Evolutionary conservation across 2,797 vertebrate genomes (phyloP).

Genomic region (Syndactyla subalaris): DNA sequence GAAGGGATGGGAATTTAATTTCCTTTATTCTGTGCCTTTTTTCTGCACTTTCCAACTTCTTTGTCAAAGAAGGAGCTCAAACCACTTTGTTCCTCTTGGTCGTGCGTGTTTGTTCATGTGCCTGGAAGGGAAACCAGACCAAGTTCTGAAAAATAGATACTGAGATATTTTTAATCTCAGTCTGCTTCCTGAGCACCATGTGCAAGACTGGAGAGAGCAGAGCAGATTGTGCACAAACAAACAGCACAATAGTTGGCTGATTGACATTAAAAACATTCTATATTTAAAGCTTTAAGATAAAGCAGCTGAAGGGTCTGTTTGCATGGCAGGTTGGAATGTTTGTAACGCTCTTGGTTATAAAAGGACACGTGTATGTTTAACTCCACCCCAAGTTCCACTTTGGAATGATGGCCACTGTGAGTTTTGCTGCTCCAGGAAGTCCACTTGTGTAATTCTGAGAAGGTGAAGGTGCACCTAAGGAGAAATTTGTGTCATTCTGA

Average conservation of each 20-base stretch:
- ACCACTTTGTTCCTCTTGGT: background rate
- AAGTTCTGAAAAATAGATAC: background rate
- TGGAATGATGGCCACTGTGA: background rate
- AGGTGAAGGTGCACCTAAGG: background rate
- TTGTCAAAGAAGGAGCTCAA: background rate
- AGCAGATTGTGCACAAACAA: constrained; percentile 12
- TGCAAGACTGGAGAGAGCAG: constrained; percentile 7
- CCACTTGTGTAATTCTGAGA: background rate
- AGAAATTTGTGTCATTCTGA: background rate
- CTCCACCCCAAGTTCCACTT: background rate
- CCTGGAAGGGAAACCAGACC: background rate
- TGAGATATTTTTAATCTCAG: constrained; percentile 24
- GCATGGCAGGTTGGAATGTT: background rate
- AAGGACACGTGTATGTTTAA: rapidly evolving
- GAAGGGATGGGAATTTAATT: background rate
- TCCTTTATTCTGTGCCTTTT: background rate
- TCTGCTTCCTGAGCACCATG: background rate
- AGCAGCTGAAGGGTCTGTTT: background rate
- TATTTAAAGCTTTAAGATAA: constrained; percentile 6
- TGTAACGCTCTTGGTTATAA: background rate
- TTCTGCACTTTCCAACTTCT: background rate
- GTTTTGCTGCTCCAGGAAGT: background rate
- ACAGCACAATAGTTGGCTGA: background rate
- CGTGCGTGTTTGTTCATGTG: background rate
- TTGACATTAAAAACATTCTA: background rate